Evolutionary conservation across 2,113 vertebrate genomes (phyloP).

Genomic region (Cheilinus undulatus): DNA sequence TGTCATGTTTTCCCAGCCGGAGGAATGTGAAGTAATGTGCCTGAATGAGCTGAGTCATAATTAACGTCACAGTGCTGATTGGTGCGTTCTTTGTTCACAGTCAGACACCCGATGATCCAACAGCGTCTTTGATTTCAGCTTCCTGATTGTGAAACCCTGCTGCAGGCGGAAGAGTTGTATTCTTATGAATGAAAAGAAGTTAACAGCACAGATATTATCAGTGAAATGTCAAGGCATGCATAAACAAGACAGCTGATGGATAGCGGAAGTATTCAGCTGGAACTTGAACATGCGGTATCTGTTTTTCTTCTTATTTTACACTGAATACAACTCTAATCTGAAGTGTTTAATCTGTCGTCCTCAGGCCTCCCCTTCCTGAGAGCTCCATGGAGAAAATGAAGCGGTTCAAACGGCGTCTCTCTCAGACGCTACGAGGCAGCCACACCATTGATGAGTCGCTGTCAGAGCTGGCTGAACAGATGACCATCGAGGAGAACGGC

Average conservation of each 20-base stretch:
- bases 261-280: neutral
- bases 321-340: neutral
- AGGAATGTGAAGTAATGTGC: slow-evolving; percentile 55
- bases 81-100: slow-evolving; percentile 23
- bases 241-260: slow-evolving; percentile 2
- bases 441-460: slow-evolving; percentile 97
- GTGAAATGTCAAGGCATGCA: slow-evolving; percentile 35
- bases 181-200: slow-evolving; percentile 18
- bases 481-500: slow-evolving; percentile 96
- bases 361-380: slow-evolving; percentile 87
- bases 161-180: slow-evolving; percentile 23
- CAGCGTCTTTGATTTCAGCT: slow-evolving; percentile 8
- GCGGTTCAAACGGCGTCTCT: slow-evolving; percentile 94
- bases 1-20: slow-evolving; percentile 63
- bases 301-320: neutral
- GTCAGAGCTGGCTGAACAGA: slow-evolving; percentile 96
- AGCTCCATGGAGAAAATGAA: slow-evolving; percentile 91
- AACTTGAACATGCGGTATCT: slow-evolving; percentile 11
- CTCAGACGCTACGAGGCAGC: slow-evolving; percentile 93
- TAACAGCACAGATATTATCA: slow-evolving; percentile 13
- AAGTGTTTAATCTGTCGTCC: neutral
- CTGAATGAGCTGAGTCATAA: slow-evolving; percentile 70
- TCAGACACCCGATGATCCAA: slow-evolving; percentile 32
- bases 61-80: slow-evolving; percentile 46
- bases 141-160: slow-evolving; percentile 53